These are phyloP conservation scores for Bos javanicus DNA, from an alignment of 2,113 vertebrate genomes.

Conservation along the genomic window DNA sequence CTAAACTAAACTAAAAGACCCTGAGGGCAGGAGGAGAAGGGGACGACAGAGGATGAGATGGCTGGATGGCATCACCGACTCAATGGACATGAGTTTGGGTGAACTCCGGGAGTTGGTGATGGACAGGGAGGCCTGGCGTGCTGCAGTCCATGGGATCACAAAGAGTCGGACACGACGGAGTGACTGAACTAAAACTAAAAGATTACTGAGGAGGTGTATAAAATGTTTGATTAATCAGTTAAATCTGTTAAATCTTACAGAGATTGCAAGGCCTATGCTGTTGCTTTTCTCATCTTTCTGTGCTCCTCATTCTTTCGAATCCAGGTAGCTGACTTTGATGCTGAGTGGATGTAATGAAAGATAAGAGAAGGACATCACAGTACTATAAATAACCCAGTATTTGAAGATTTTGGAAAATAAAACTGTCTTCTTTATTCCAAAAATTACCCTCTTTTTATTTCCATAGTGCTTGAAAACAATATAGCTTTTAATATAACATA, in stretches of 20 bases:
- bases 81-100: neutral
- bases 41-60: neutral
- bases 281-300: neutral
- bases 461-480: neutral
- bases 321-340: neutral
- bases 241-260: neutral
- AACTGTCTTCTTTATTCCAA: neutral
- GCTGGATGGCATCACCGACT: neutral
- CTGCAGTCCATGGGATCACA: neutral
- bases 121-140: neutral
- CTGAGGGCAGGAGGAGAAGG: neutral
- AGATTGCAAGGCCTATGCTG: neutral
- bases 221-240: neutral
- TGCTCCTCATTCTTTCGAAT: neutral
- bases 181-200: neutral
- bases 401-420: neutral
- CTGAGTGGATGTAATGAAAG: neutral
- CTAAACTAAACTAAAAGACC: neutral
- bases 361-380: neutral
- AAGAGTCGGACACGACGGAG: neutral
- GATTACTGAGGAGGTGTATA: neutral
- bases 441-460: conserved; percentile 2
- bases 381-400: neutral
- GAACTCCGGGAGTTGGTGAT: neutral
- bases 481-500: neutral